Percentiles rank a stretch among this genome's conserved stretches.
Conservation (phyloP, 2,888 invertebrate species). For the Dendrolimus pini region DNA sequence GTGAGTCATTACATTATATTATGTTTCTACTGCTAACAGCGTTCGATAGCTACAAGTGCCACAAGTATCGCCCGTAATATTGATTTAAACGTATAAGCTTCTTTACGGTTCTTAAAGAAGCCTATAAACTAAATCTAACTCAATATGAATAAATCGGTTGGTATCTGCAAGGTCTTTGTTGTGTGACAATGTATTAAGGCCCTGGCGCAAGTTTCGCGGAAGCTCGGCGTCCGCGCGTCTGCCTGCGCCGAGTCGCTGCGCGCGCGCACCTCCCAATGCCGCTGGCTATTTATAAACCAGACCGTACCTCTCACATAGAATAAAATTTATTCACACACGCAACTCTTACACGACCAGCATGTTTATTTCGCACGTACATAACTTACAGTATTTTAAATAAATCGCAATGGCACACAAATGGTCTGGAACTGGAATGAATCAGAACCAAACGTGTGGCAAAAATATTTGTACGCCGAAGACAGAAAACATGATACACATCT, state of each 20-base stretch:
- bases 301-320: conserved; percentile 52
- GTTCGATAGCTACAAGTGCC: too few relatives aligned
- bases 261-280: conserved; percentile 53
- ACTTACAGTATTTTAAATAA: neutral
- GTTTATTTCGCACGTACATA: conserved; percentile 5
- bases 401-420: neutral
- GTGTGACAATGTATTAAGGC: conserved; percentile 17
- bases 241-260: conserved; percentile 22
- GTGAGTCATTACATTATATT: too few relatives aligned
- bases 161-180: conserved; percentile 12
- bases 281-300: conserved; percentile 69
- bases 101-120: too few relatives aligned
- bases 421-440: too few relatives aligned
- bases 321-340: conserved; percentile 27
- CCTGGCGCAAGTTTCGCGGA: conserved; percentile 48
- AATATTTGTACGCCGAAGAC: too few relatives aligned
- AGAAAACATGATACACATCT: too few relatives aligned
- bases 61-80: too few relatives aligned
- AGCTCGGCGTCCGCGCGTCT: conserved; percentile 68
- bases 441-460: too few relatives aligned
- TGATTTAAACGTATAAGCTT: too few relatives aligned
- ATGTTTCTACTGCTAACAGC: too few relatives aligned
- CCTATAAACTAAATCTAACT: too few relatives aligned
- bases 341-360: conserved; percentile 9
- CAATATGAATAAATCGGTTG: too few relatives aligned